Percentiles rank a stretch among this genome's conserved stretches.
These are phyloP conservation scores for Pituophis catenifer DNA, from an alignment of 2,113 vertebrate species.

Conservation along the genomic window DNA sequence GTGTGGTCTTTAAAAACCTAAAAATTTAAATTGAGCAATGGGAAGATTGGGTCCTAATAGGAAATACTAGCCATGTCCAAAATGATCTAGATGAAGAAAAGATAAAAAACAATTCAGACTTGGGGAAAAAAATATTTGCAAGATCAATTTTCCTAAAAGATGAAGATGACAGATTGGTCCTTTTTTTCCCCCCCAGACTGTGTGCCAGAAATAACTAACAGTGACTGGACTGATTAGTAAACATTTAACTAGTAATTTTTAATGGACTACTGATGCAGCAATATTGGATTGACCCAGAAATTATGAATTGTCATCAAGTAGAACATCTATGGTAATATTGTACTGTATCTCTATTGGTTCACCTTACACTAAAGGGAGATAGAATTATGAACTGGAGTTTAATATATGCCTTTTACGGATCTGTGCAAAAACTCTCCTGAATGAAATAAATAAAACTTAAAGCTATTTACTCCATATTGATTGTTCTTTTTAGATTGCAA, in stretches of 20 bases:
- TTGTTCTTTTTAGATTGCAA: not conserved
- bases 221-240: not conserved
- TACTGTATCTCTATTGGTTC: not conserved
- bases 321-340: not conserved
- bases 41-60: not conserved
- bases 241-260: conserved; percentile 1
- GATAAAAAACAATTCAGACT: not conserved
- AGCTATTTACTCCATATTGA: not conserved
- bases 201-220: not conserved
- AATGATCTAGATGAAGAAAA: not conserved
- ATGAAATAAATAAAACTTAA: conserved; percentile 1
- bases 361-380: not conserved
- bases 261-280: not conserved
- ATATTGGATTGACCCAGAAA: conserved; percentile 6
- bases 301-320: conserved; percentile 14
- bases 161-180: not conserved
- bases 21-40: not conserved
- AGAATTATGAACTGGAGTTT: not conserved
- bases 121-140: not conserved
- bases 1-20: not conserved
- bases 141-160: not conserved
- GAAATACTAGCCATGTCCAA: not conserved
- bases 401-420: not conserved
- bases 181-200: not conserved
- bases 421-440: conserved; percentile 33